Conservation (phyloP, 2,888 invertebrate species). For the Tachina grossa region DNA sequence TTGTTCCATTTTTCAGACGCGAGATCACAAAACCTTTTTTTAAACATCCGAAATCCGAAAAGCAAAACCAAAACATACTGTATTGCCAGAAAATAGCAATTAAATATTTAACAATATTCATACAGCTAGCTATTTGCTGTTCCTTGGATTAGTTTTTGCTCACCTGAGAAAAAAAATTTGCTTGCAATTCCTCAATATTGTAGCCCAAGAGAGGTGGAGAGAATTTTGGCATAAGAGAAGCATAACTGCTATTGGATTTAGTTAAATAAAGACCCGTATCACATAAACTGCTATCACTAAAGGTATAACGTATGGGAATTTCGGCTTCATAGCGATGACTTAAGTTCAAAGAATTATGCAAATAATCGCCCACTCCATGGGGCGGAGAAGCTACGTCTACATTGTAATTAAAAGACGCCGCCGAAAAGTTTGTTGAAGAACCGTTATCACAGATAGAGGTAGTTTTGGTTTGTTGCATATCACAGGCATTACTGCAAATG, state of each 20-base stretch:
- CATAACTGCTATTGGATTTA: conserved; percentile 68
- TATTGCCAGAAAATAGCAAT: too few relatives aligned
- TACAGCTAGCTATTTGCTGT: too few relatives aligned
- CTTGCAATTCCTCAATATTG: conserved; percentile 15
- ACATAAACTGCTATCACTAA: conserved; percentile 69
- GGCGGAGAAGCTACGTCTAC: background rate
- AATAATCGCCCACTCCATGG: conserved; percentile 38
- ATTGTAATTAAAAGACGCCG: background rate
- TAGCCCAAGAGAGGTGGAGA: conserved; percentile 72
- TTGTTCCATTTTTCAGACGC: too few relatives aligned
- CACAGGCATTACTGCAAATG: conserved; percentile 61
- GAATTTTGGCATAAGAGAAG: conserved; percentile 71
- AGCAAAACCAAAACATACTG: too few relatives aligned
- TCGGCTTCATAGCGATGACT: conserved; percentile 48
- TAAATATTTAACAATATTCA: too few relatives aligned
- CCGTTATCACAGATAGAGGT: background rate
- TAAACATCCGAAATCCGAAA: too few relatives aligned
- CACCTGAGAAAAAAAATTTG: conserved; percentile 50
- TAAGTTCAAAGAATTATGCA: conserved; percentile 32
- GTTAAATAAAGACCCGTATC: conserved; percentile 21
- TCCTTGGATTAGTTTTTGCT: background rate
- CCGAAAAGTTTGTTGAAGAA: background rate
- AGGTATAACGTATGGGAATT: conserved; percentile 72
- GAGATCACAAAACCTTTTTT: too few relatives aligned
- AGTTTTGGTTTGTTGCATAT: background rate